These are phyloP conservation scores for Thryonomys swinderianus DNA, from an alignment of 2,113 vertebrate species.

Conservation along the genomic window DNA sequence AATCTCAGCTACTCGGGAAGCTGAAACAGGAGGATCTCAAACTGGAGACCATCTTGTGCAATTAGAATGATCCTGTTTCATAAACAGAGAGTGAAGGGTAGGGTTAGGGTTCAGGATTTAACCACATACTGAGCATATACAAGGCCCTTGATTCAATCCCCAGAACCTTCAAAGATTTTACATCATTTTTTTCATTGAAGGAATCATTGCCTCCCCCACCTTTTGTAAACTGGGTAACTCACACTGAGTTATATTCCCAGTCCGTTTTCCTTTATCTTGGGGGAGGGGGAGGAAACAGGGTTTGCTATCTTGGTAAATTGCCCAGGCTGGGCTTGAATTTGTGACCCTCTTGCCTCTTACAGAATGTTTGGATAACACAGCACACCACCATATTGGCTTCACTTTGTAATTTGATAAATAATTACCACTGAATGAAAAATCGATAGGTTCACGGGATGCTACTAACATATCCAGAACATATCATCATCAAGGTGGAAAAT, in stretches of 20 bases:
- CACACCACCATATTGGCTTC: background rate
- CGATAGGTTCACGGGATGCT: background rate
- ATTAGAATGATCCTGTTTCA: background rate
- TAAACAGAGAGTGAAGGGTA: background rate
- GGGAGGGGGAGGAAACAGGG: background rate
- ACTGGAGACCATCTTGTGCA: background rate
- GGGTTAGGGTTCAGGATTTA: background rate
- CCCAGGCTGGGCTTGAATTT: background rate
- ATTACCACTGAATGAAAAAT: background rate
- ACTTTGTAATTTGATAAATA: background rate
- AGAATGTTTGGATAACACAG: background rate
- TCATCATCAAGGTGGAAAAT: background rate
- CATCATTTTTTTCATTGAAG: background rate
- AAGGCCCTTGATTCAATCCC: background rate
- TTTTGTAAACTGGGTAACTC: background rate
- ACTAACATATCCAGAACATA: background rate
- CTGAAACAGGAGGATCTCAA: background rate
- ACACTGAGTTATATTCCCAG: background rate
- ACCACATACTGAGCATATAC: background rate
- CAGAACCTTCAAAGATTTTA: background rate
- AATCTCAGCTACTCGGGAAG: background rate
- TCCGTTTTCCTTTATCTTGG: too few species aligned
- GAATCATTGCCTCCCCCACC: background rate
- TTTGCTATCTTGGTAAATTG: background rate
- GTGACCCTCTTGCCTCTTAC: background rate